Evolutionary conservation across 2,113 vertebrate genomes (phyloP).

Genomic region (Solea solea): DNA sequence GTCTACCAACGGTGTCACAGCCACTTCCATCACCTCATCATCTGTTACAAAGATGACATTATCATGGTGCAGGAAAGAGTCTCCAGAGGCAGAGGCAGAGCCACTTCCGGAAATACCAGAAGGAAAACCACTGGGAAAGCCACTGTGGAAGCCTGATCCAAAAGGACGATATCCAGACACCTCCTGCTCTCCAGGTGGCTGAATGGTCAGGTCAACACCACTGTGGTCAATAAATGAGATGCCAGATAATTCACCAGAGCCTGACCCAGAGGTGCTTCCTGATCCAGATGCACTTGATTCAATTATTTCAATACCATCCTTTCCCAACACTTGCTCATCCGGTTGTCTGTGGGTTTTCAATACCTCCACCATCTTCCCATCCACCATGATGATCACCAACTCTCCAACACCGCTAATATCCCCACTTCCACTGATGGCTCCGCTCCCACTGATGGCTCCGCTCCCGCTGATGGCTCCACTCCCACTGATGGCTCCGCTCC

Average conservation of each 20-base stretch:
- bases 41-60: slow-evolving; percentile 81
- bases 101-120: slow-evolving; percentile 50
- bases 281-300: slow-evolving; percentile 53
- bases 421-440: slow-evolving; percentile 68
- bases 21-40: slow-evolving; percentile 77
- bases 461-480: slow-evolving; percentile 70
- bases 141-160: slow-evolving; percentile 74
- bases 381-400: slow-evolving; percentile 80
- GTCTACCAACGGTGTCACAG: slow-evolving; percentile 64
- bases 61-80: slow-evolving; percentile 16
- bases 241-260: slow-evolving; percentile 71
- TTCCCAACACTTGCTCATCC: slow-evolving; percentile 82
- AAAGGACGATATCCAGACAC: slow-evolving; percentile 82
- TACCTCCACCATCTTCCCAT: slow-evolving; percentile 75
- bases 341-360: slow-evolving; percentile 51
- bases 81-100: slow-evolving; percentile 56
- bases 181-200: slow-evolving; percentile 81
- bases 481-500: slow-evolving; percentile 62
- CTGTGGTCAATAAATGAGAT: slow-evolving; percentile 82
- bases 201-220: slow-evolving; percentile 80
- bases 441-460: slow-evolving; percentile 60
- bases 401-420: slow-evolving; percentile 67
- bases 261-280: slow-evolving; percentile 43
- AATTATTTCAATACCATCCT: slow-evolving; percentile 73
- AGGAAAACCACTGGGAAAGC: slow-evolving; percentile 66